These are phyloP conservation scores for Erpetoichthys calabaricus DNA, from an alignment of 2,797 vertebrate species.

Conservation along the genomic window DNA sequence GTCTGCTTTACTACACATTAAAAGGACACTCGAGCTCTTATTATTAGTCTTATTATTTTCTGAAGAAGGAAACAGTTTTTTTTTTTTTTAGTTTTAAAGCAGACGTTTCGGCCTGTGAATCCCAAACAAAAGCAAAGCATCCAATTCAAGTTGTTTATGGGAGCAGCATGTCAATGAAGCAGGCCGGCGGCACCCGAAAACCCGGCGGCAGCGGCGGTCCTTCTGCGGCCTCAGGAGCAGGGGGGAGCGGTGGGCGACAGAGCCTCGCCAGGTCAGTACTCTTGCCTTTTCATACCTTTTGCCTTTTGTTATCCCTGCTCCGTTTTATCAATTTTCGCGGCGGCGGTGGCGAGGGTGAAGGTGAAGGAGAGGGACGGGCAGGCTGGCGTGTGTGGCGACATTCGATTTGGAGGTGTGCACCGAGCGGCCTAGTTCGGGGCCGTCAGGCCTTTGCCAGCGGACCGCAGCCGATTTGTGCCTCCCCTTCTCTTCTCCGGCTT, in stretches of 20 bases:
- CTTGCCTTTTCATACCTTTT: not conserved
- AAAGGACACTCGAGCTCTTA: too few species aligned
- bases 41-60: too few species aligned
- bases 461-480: not conserved
- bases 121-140: too few species aligned
- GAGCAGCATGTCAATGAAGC: conserved; percentile 87
- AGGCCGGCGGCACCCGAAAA: conserved; percentile 75
- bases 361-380: conserved; percentile 8
- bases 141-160: conserved; percentile 58
- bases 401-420: too few species aligned
- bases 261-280: conserved; percentile 77
- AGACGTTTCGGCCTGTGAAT: conserved; percentile 27
- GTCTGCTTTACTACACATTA: too few species aligned
- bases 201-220: conserved; percentile 55
- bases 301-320: too few species aligned
- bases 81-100: conserved; percentile 13
- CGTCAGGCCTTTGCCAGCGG: conserved; percentile 9
- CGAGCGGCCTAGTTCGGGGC: too few species aligned
- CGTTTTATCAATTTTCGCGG: not conserved
- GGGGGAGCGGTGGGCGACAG: conserved; percentile 57
- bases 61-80: not conserved
- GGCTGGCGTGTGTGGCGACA: conserved; percentile 8
- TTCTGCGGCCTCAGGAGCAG: conserved; percentile 52
- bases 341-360: not conserved
- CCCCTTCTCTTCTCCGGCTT: too few species aligned